Conservation (phyloP, 2,113 vertebrate species). For the Equus quagga region DNA sequence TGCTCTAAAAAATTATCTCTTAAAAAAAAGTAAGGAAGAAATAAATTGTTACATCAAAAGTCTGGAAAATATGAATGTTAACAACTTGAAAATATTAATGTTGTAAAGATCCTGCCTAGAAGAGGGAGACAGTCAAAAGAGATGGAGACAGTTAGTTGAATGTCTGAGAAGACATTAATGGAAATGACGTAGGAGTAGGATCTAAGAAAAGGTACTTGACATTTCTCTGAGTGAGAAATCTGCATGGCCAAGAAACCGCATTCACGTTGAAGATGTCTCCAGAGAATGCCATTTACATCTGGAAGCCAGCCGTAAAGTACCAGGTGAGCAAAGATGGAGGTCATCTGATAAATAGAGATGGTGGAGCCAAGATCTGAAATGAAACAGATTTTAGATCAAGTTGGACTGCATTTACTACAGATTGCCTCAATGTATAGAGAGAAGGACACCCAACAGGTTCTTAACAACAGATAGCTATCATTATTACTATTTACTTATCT, state of each 20-base stretch:
- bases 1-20: neutral
- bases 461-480: neutral
- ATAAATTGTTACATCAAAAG: neutral
- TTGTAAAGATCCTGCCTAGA: neutral
- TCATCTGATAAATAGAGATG: neutral
- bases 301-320: neutral
- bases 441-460: neutral
- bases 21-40: conserved; percentile 9
- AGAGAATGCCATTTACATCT: neutral
- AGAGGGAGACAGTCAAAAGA: neutral
- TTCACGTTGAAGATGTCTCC: neutral
- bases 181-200: neutral
- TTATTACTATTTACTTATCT: neutral
- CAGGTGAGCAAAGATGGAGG: neutral
- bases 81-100: neutral
- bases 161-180: neutral
- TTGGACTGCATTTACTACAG: neutral
- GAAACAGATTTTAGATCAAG: neutral
- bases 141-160: neutral
- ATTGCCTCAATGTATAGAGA: neutral
- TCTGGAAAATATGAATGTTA: neutral
- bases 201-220: neutral
- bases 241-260: neutral
- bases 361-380: neutral
- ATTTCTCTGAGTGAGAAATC: neutral